Evolutionary conservation across 2,888 invertebrate species (phyloP).

Genomic region (Formica aserva): DNA sequence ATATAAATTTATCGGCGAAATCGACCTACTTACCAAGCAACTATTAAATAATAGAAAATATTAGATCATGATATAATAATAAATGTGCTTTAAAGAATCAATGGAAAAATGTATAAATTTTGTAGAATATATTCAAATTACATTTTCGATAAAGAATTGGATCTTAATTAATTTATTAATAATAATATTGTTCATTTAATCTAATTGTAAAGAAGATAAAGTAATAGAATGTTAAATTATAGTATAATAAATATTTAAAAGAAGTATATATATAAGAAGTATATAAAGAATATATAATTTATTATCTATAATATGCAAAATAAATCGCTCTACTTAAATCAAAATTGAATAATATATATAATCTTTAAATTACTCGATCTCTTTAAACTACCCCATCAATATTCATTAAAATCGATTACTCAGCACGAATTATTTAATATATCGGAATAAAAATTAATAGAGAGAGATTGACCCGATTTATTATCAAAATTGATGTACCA

Average conservation of each 20-base stretch:
- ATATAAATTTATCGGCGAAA: constrained; percentile 8
- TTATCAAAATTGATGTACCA: background rate
- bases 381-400: background rate
- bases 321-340: background rate
- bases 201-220: background rate
- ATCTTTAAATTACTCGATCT: background rate
- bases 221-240: background rate
- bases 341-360: background rate
- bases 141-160: background rate
- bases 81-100: background rate
- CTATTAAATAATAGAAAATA: background rate
- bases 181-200: background rate
- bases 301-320: background rate
- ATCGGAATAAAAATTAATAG: background rate
- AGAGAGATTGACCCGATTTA: background rate
- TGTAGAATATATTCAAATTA: background rate
- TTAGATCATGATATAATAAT: background rate
- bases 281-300: background rate
- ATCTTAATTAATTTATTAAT: constrained; percentile 13
- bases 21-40: background rate
- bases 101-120: background rate
- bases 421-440: background rate
- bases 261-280: no score
- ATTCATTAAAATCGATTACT: background rate
- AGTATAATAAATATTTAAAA: background rate